Evolutionary conservation across 2,113 vertebrate species (phyloP), one percentile per base, ranked within the genome.

Genomic region (Enhydra lutris): DNA sequence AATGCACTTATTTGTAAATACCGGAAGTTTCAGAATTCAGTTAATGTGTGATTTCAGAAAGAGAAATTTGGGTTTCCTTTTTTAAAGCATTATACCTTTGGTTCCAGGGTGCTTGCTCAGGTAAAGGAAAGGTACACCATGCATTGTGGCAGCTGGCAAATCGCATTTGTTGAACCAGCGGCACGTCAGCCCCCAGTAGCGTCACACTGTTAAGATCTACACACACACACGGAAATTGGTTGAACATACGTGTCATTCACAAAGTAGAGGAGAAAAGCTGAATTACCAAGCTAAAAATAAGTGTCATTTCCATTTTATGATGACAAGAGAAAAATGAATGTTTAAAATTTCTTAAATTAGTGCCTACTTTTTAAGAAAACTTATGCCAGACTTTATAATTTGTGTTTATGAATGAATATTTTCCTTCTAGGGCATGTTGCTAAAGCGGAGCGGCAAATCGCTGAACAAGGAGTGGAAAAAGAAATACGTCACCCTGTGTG

Each of bases 401-500:
- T 5, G 21, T 13, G 2, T 39, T 31, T 4, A 2, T 0, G 61
- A 0, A 63, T 13, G 6, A 14, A 6, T 2, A 0, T 57, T 10
- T 52, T 88, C 67, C 50, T 12, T 0, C 0, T 11, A 99, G 99
- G 99, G 99, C 52, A 99, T 99, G 99, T 98, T 99, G 96, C 98
- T 99, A 95, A 99, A 99, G 97, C 98, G 99, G 90, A 99, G 99
- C 29, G 99, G 99, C 20, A 99, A 99, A 87, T 99, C 99, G 0
- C 74, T 99, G 84, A 99, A 99, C 97, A 99, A 99, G 97, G 99
- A 99, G 95, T 99, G 99, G 99, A 99, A 99, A 98, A 99, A 99
- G 99, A 99, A 99, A 34, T 99, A 99, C 0, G 99, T 99, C 97
- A 99, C 99, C 0, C 98, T 99, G 92, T 99, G 99, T 2, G 99